phyloP scores from a whole-genome alignment of 2,113 vertebrate species.

The Callochromis pleurospilus region DNA sequence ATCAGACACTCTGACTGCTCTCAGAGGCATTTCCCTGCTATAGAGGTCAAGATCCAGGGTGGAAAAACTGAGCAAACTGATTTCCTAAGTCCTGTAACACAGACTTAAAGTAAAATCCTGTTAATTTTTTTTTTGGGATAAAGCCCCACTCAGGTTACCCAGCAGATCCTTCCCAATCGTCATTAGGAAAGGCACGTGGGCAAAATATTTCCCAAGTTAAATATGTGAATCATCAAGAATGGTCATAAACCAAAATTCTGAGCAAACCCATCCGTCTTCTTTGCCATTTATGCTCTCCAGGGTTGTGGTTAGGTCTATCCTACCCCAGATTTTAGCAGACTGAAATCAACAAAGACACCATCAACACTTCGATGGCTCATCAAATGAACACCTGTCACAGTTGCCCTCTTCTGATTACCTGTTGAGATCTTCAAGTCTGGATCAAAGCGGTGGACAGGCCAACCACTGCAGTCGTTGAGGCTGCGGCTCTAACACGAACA shows the following conservation, averaged over 20 bases:
- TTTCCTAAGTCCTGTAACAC: neutral
- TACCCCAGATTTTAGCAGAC: neutral
- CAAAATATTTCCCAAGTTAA: neutral
- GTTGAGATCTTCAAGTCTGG: neutral
- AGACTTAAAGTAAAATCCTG: neutral
- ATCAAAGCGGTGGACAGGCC: neutral
- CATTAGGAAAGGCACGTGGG: neutral
- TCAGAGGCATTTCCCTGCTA: neutral
- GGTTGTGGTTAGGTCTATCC: neutral
- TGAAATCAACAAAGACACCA: neutral
- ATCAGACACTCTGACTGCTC: neutral
- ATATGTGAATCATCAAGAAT: neutral
- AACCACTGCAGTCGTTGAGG: neutral
- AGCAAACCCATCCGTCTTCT: neutral
- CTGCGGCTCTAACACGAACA: neutral
- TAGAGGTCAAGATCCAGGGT: neutral
- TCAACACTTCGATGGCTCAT: neutral
- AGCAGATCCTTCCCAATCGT: neutral
- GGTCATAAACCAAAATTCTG: neutral
- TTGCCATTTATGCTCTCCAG: neutral
- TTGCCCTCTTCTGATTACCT: neutral
- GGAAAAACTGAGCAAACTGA: neutral
- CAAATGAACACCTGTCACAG: neutral
- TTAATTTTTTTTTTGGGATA: neutral
- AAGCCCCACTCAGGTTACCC: neutral